Base-by-base conservation (phyloP, 2,797 vertebrate species). In the Acrocephalus scirpaceus region DNA sequence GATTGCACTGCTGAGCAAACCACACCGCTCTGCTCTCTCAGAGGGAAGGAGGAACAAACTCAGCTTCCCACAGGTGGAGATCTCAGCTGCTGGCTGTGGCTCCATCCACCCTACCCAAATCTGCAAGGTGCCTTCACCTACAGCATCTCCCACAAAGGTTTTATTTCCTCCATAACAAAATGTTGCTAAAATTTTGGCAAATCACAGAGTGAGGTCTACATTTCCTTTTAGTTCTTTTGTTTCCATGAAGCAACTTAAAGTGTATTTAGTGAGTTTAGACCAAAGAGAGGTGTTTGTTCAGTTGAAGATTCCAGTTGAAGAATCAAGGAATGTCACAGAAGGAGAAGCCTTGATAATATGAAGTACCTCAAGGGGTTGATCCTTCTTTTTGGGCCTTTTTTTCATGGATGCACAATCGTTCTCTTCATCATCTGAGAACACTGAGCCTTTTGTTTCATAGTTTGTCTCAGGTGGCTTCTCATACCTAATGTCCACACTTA, bases 401-500 rank as follows among this genome's bases (percentile, higher is more conserved):
- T 62, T 97, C 92, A 95, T 69, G 92, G 95, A 92, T 86, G 96
- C 91, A 84, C 92, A 91, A 83, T 97, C 89, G 0, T 97, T 97
- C 88, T 98, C 97, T 74, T 98, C 98, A 40, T 98, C 98, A 32
- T 98, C 98, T 78, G 98, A 98, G 97, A 98, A 98, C 19, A 97
- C 92, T 95, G 97, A 74, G n/a, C 93, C 97, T 94, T 95, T 97
- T 82, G 83, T 95, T 96, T 97, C 97, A 96, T 54, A 95, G 93
- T 95, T 97, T 89, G 85, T 79, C 77, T 96, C 97, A 96, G 93
- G 93, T 9, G 96, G 89, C 85, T 97, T 97, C 96, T 97, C 92
- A 96, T 95, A 97, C 58, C 96, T 97, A 97, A 93, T 96, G 93
- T 97, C 97, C 97, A 96, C 92, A 87, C 97, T 98, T 97, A 97